Conservation (phyloP, 2,113 vertebrate genomes). For the Rhinichthys klamathensis region DNA sequence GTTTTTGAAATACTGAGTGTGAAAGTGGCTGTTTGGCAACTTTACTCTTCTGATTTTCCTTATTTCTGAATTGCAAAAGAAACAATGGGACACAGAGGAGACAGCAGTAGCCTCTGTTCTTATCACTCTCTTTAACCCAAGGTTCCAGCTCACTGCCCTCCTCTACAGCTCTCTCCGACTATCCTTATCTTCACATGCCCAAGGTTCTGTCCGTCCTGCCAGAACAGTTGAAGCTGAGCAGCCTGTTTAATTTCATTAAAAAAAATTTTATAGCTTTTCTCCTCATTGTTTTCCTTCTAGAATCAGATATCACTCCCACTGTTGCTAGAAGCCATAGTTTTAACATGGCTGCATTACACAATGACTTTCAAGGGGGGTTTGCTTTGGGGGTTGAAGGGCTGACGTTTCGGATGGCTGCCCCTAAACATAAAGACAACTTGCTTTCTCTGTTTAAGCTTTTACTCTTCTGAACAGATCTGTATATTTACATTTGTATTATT, state of each 20-base stretch:
- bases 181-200: constrained; percentile 31
- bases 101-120: constrained; percentile 13
- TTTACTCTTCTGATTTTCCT: neutral
- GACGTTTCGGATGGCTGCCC: neutral
- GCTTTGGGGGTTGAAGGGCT: neutral
- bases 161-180: neutral
- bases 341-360: constrained; percentile 13
- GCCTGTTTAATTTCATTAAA: neutral
- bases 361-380: neutral
- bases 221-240: constrained; percentile 30
- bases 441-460: neutral
- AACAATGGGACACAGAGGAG: constrained; percentile 9
- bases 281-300: neutral
- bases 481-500: neutral
- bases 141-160: constrained; percentile 25
- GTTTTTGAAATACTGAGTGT: neutral
- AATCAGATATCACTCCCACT: neutral
- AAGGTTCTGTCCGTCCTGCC: constrained; percentile 23
- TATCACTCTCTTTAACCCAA: constrained; percentile 35
- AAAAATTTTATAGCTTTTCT: neutral
- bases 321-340: neutral
- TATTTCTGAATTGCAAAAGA: neutral
- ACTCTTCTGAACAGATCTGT: neutral
- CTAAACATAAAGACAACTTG: neutral
- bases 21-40: neutral